Evolutionary conservation across 2,888 invertebrate species (phyloP), one percentile per base, ranked within the genome.

Genomic region (Boloria euphrosyne): DNA sequence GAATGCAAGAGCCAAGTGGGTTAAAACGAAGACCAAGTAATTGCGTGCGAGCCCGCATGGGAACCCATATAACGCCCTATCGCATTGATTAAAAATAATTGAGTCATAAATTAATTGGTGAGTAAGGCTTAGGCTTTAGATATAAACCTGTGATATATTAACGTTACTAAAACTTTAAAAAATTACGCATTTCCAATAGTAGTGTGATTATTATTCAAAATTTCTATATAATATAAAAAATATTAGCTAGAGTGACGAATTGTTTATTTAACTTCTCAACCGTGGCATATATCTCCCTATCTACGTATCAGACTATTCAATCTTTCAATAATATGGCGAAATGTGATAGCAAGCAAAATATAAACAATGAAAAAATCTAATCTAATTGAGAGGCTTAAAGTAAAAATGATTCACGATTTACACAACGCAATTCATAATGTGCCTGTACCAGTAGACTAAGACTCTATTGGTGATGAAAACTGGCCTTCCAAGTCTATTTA

Each of bases 41-140:
- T 86, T 86, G 83, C 83, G 87, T 85, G 86, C 76, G 89, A 86
- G 78, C 88, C 89, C 88, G 87, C 86, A 89, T 89, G 75, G 75
- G 76, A 77, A 79, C 81, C 80, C 79, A 65, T 64, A 72, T 65
- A 53, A 54, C 62, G 27, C 62, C 66, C 49, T 54, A 65, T 66
- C 54, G 49, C 44, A 53, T 66, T 65, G 59, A 71, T 73, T 73
- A 67, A 66, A 71, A 71, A 73, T 68, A 71, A 68, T 71, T 64
- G 64, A 55, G 44, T 55, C 46, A 66, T 61, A 57, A 69, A 66
- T 52, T 66, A 50, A 46, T 46, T 66, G 53, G 13, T 17, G 47
- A 55, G 62, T 63, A 64, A 38, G 60, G 54, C 46, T 62, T 44
- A 14, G 14, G 22, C 22, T 3, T 22, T 22, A 16, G 3, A 38